Base-by-base conservation (phyloP, 2,888 invertebrate genomes). In the Furcula furcula region DNA sequence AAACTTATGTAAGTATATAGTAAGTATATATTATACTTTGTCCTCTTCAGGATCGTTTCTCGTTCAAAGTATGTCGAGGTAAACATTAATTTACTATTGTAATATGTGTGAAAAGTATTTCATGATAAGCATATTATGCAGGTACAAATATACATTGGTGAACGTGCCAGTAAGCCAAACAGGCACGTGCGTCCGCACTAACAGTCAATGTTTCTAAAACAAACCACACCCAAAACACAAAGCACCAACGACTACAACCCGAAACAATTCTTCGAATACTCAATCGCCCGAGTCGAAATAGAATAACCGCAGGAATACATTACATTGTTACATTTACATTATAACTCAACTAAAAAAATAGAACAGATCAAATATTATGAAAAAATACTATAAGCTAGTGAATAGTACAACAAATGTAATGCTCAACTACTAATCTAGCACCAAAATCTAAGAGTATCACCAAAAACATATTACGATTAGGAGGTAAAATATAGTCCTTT, bases 201-300 rank as follows among this genome's bases (percentile, higher is more conserved):
- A 69, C 75, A 65, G 55, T 52, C 70, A 61, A 65, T 82, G 79
- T 83, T 83, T 81, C 79, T 78, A 74, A 82, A 82, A 84, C 81
- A 82, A 76, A 67, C 60, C 63, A 58, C 64, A 71, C 63, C 59
- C 64, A 71, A 68, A 63, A 72, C 65, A 70, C 71, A 63, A 70
- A 70, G 64, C 67, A 67, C 9, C 18, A 28, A 28, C 62, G 51
- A 62, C 56, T 59, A 61, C 61, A 57, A 57, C 50, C 60, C 56
- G 32, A 61, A 57, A 60, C 55, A 45, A 55, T 68, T 65, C 68
- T 59, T 46, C 48, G 62, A 65, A 73, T 49, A 50, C 46, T 26
- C n/a, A n/a, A n/a, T 55, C 56, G 59, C 56, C 57, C 48, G 55
- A 48, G 55, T 62, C 51, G 50, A 57, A 65, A 64, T 66, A 63